phyloP scores from a whole-genome alignment of 2,113 vertebrate genomes.

The Megaptera novaeangliae region DNA sequence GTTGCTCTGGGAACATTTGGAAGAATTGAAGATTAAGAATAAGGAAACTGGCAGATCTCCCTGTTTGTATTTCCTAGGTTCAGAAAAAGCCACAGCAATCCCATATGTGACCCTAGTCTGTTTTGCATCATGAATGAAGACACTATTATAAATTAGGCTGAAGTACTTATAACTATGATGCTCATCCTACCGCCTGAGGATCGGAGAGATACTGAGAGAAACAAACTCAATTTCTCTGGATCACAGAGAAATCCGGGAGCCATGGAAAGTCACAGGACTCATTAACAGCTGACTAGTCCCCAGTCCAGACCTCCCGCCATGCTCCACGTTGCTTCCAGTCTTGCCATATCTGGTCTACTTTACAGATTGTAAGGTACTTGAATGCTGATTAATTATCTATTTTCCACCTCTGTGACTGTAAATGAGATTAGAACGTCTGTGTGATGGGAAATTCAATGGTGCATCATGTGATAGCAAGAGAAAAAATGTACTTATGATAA shows the following conservation, averaged over 20 bases:
- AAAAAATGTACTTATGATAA: conserved; percentile 73
- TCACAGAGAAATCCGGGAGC: not conserved
- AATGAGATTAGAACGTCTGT: conserved; percentile 74
- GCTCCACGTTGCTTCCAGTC: conserved; percentile 15
- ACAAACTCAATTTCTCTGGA: not conserved
- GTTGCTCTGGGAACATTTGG: not conserved
- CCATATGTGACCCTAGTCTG: not conserved
- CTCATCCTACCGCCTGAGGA: conserved; percentile 30
- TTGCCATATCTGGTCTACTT: conserved; percentile 66
- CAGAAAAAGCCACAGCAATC: not conserved
- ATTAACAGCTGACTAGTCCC: not conserved
- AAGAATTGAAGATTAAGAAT: not conserved
- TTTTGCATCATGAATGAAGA: not conserved
- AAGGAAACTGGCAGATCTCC: not conserved
- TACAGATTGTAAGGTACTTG: conserved; percentile 69
- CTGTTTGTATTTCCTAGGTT: not conserved
- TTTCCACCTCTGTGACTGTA: conserved; percentile 72
- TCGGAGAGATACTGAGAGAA: not conserved
- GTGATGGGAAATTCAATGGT: conserved; percentile 66
- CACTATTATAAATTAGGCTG: not conserved
- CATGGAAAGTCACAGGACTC: not conserved
- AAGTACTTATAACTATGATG: not conserved
- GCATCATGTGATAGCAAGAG: conserved; percentile 42
- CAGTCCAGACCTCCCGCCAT: not conserved
- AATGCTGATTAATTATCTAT: conserved; percentile 74